phyloP scores from a whole-genome alignment of 2,797 vertebrate species.

The Gephyroberyx darwinii region DNA sequence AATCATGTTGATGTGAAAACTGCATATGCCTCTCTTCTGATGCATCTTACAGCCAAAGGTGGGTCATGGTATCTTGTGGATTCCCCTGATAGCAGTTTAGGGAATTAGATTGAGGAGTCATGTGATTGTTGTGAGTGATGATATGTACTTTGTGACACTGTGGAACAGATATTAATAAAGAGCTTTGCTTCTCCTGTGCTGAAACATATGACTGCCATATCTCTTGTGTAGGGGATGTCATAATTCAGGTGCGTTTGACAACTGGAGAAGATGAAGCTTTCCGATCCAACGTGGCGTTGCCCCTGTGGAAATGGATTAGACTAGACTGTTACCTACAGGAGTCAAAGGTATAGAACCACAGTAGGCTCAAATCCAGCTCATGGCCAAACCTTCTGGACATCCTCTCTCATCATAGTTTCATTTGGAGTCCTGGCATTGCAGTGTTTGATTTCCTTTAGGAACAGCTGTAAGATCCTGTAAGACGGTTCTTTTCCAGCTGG shows the following conservation, averaged over 20 bases:
- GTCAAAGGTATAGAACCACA: slow-evolving; percentile 81
- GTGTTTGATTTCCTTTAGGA: slow-evolving; percentile 58
- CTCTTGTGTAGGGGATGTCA: slow-evolving; percentile 82
- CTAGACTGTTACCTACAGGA: slow-evolving; percentile 86
- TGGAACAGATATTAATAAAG: slow-evolving; percentile 67
- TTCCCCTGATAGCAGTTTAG: slow-evolving; percentile 36
- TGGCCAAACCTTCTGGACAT: slow-evolving; percentile 25
- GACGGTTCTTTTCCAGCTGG: slow-evolving; percentile 68
- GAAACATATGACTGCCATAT: slow-evolving; percentile 65
- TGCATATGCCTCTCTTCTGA: slow-evolving; percentile 83
- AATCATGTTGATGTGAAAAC: slow-evolving; percentile 85
- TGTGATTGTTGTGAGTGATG: slow-evolving; percentile 53
- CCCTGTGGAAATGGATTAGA: slow-evolving; percentile 88
- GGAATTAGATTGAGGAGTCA: slow-evolving; percentile 31
- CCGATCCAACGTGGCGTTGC: slow-evolving; percentile 77
- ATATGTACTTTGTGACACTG: slow-evolving; percentile 54
- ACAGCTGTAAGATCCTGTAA: slow-evolving; percentile 58
- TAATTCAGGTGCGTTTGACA: slow-evolving; percentile 87
- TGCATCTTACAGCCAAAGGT: slow-evolving; percentile 90
- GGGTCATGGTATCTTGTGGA: slow-evolving; percentile 63
- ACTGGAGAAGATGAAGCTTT: slow-evolving; percentile 86
- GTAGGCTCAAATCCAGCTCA: slow-evolving; percentile 37
- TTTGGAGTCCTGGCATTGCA: slow-evolving; percentile 26
- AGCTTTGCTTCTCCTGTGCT: slow-evolving; percentile 50
- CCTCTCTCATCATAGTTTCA: slow-evolving; percentile 29